Percentiles rank a stretch among this genome's conserved stretches.
phyloP scores from a whole-genome alignment of 2,888 invertebrate species.

The Drosophila subsilvestris region DNA sequence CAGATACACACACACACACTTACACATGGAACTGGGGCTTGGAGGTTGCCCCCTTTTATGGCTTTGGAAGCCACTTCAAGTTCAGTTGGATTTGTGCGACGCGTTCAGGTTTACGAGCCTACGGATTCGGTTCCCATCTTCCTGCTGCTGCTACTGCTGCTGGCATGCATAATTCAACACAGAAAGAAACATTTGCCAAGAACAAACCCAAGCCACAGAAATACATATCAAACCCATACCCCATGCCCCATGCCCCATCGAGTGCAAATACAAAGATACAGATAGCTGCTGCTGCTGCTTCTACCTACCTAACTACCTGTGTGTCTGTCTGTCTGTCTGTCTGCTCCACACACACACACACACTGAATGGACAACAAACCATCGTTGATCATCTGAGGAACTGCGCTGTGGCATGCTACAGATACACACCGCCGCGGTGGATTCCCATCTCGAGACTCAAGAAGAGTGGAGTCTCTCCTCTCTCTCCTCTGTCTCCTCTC shows the following conservation, averaged over 20 bases:
- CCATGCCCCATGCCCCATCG: slow-evolving; percentile 36
- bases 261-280: slow-evolving; percentile 56
- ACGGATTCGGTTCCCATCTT: slow-evolving; percentile 31
- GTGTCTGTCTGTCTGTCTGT: slow-evolving; percentile 44
- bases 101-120: slow-evolving; percentile 48
- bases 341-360: neutral
- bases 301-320: slow-evolving; percentile 53
- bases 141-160: slow-evolving; percentile 7
- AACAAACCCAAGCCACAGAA: slow-evolving; percentile 13
- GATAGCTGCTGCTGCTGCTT: slow-evolving; percentile 42
- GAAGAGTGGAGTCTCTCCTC: neutral
- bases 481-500: neutral
- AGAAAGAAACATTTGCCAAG: slow-evolving; percentile 56
- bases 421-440: slow-evolving; percentile 49
- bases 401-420: slow-evolving; percentile 51
- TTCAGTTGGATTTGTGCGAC: slow-evolving; percentile 62
- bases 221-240: too few species aligned
- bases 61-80: slow-evolving; percentile 60
- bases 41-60: slow-evolving; percentile 53
- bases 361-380: slow-evolving; percentile 39
- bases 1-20: slow-evolving; percentile 12
- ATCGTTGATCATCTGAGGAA: slow-evolving; percentile 68
- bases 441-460: slow-evolving; percentile 61
- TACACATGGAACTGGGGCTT: slow-evolving; percentile 2
- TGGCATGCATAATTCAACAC: slow-evolving; percentile 70